Evolutionary conservation across 2,113 vertebrate species (phyloP), one percentile per base, ranked within the genome.

Genomic region (Garra rufa): DNA sequence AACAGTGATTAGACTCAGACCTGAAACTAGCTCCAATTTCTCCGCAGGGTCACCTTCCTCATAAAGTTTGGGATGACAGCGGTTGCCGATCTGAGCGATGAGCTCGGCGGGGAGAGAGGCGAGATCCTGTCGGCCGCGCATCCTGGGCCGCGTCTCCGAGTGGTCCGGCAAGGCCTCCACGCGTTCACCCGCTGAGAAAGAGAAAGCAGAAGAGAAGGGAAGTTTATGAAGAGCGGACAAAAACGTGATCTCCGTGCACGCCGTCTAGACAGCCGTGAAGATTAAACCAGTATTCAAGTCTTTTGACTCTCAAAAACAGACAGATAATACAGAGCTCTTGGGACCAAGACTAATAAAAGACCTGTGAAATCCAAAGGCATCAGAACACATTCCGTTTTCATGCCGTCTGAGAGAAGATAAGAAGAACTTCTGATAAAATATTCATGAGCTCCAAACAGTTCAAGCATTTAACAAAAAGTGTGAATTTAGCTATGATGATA

Each of bases 11-110:
- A 21, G 67, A 55, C 87, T 67, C 91, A 44, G 88, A 98, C 97
- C 97, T 92, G 96, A 97, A 90, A 99, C 97, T 17, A 99, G 94
- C 92, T 99, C 97, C 85, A 99, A 93, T 88, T 99, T 99, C 94
- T 99, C 97, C 0, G 96, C 95, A 0, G 97, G 97, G 89, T 99
- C 97, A 0, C 97, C 97, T 90, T 98, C 97, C 43, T 97, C 97
- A 19, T 98, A 99, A 38, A 98, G 95, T 92, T 99, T 98, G 87
- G 96, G 97, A 89, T 99, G 97, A 83, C 97, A 98, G 88, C 97
- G 96, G 93, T 99, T 97, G 46, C 97, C 97, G 7, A 99, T 99
- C 93, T 99, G 97, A 84, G 96, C 97, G 85, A 98, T 95, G 86
- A 98, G 96, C 85, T 98, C 97, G 0, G 96, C 95, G 0, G 97